phyloP scores from a whole-genome alignment of 2,888 invertebrate species.

The Drosophila mayaguana region DNA sequence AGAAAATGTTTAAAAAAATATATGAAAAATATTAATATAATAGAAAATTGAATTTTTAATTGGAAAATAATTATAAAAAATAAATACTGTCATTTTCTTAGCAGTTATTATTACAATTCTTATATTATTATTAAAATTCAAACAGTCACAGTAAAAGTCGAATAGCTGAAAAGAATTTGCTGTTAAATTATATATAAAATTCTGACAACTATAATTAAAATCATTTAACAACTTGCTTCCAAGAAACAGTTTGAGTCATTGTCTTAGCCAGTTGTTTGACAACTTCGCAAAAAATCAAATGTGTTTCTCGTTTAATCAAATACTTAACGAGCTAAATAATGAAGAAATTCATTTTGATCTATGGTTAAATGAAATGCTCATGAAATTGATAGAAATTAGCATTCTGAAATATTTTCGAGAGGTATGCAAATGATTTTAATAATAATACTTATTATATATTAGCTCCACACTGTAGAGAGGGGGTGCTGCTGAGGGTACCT shows the following conservation, averaged over 20 bases:
- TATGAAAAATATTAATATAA: background rate
- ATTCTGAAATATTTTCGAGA: conserved; percentile 11
- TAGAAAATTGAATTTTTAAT: too few species aligned
- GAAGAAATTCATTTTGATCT: conserved; percentile 20
- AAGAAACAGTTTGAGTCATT: background rate
- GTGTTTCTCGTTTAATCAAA: conserved; percentile 6
- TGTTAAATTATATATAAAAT: background rate
- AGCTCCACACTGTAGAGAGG: background rate
- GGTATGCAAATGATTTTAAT: conserved; percentile 36
- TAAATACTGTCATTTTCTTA: background rate
- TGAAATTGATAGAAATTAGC: conserved; percentile 38
- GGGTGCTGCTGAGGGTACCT: background rate
- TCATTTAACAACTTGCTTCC: too few species aligned
- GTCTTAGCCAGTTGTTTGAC: background rate
- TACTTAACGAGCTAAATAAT: conserved; percentile 35
- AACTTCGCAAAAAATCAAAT: background rate
- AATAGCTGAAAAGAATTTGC: background rate
- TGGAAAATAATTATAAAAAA: too few species aligned
- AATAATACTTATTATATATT: conserved; percentile 13
- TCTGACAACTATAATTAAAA: background rate
- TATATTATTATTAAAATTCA: too few species aligned
- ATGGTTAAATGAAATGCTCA: conserved; percentile 28
- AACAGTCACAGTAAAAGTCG: too few species aligned
- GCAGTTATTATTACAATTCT: background rate
- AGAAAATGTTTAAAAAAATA: background rate